These are phyloP conservation scores for Smittia sp. DNA, from an alignment of 2,888 invertebrate genomes.

Conservation along the genomic window DNA sequence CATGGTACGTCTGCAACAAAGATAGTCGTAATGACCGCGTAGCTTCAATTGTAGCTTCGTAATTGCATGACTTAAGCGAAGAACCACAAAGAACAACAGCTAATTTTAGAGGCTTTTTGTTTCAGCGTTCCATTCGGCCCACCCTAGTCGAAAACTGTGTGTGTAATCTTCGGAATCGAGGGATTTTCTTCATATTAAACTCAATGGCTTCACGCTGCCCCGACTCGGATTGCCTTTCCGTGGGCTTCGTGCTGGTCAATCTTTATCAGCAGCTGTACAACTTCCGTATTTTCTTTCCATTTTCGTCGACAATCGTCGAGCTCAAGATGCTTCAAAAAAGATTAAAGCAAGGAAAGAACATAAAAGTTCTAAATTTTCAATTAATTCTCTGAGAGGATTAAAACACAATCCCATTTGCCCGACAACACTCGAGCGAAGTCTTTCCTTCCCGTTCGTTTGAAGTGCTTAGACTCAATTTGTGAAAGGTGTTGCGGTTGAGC, in stretches of 20 bases:
- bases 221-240: not conserved
- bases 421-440: not conserved
- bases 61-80: not conserved
- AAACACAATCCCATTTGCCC: not conserved
- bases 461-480: not conserved
- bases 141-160: not conserved
- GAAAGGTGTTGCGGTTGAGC: not conserved
- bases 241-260: not conserved
- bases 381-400: constrained; percentile 1
- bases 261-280: not conserved
- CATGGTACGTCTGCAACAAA: constrained; percentile 6
- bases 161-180: not conserved
- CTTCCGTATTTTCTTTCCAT: constrained; percentile 3
- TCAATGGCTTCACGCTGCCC: not conserved
- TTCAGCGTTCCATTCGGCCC: not conserved
- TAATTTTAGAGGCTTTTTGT: not conserved
- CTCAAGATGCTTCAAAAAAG: not conserved
- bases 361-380: not conserved
- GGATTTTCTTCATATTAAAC: not conserved
- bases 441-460: not conserved
- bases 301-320: not conserved
- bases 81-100: not conserved
- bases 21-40: not conserved
- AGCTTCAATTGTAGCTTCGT: constrained; percentile 1
- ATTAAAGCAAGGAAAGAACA: not conserved